Conservation (phyloP, 2,888 invertebrate species). For the Aromia moschata region DNA sequence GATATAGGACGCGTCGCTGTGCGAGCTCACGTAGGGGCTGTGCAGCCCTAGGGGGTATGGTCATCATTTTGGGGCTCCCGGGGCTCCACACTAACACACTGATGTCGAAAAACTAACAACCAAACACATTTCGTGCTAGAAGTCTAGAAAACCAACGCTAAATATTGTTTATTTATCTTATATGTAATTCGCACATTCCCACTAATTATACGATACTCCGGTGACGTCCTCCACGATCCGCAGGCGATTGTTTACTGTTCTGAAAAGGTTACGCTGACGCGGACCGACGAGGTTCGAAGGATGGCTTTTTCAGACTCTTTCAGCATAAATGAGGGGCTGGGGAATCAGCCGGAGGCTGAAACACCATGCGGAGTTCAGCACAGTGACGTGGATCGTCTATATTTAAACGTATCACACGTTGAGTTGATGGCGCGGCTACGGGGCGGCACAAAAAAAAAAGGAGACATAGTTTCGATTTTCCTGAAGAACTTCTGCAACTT, state of each 20-base stretch:
- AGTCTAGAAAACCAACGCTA: too few species aligned
- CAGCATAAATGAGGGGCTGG: slow-evolving; percentile 16
- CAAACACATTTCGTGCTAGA: too few species aligned
- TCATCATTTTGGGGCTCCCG: slow-evolving; percentile 40
- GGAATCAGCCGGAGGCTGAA: slow-evolving; percentile 26
- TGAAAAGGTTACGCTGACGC: too few species aligned
- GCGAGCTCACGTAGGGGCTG: slow-evolving; percentile 50
- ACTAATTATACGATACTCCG: neutral
- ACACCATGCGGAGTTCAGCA: slow-evolving; percentile 25
- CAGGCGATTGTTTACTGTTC: too few species aligned
- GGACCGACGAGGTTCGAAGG: too few species aligned
- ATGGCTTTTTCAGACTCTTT: slow-evolving; percentile 3
- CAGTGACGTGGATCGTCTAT: slow-evolving; percentile 24
- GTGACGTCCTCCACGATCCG: neutral
- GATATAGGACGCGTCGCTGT: slow-evolving; percentile 72
- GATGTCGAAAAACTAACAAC: too few species aligned
- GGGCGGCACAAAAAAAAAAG: neutral
- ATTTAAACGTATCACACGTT: slow-evolving; percentile 29
- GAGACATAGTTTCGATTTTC: too few species aligned
- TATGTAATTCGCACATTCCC: neutral
- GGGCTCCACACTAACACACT: too few species aligned
- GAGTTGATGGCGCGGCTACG: slow-evolving; percentile 11
- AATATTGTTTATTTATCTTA: too few species aligned
- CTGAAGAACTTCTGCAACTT: too few species aligned
- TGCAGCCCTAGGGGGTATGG: slow-evolving; percentile 47